phyloP scores from a whole-genome alignment of 2,797 vertebrate genomes.

The Tapirus indicus region DNA sequence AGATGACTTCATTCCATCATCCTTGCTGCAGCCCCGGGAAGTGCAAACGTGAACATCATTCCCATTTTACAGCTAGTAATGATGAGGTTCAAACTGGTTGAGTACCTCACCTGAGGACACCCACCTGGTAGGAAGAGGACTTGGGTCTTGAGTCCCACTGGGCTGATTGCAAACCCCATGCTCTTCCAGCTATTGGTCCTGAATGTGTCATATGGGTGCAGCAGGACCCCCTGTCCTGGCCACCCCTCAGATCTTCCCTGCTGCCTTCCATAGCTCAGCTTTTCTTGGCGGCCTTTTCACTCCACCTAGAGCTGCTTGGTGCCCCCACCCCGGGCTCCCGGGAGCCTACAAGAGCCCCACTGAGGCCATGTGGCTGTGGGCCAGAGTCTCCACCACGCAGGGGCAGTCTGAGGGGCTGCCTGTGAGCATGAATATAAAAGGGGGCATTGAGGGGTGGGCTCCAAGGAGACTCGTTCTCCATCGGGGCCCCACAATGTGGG shows the following conservation, averaged over 20 bases:
- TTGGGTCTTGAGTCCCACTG: accelerated
- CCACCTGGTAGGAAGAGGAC: accelerated
- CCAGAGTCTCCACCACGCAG: neutral
- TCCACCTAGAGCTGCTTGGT: neutral
- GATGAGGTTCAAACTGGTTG: accelerated
- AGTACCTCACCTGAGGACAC: neutral
- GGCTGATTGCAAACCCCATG: neutral
- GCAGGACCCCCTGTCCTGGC: accelerated
- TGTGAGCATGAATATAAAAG: slow-evolving; percentile 24
- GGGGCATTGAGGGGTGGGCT: slow-evolving; percentile 52
- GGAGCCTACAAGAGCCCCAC: slow-evolving; percentile 30
- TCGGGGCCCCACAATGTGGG: slow-evolving; percentile 80
- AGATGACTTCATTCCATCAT: accelerated
- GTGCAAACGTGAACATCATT: accelerated
- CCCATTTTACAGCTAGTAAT: neutral
- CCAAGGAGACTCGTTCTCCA: slow-evolving; percentile 37
- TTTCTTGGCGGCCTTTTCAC: neutral
- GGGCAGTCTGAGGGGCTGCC: slow-evolving; percentile 54
- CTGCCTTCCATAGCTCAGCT: neutral
- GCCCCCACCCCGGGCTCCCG: neutral
- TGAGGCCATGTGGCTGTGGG: neutral
- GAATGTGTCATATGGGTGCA: accelerated
- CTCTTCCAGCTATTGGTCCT: neutral
- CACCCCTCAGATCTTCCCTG: neutral
- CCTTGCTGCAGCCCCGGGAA: neutral